phyloP scores from a whole-genome alignment of 2,797 vertebrate species.

The Vespertilio murinus region DNA sequence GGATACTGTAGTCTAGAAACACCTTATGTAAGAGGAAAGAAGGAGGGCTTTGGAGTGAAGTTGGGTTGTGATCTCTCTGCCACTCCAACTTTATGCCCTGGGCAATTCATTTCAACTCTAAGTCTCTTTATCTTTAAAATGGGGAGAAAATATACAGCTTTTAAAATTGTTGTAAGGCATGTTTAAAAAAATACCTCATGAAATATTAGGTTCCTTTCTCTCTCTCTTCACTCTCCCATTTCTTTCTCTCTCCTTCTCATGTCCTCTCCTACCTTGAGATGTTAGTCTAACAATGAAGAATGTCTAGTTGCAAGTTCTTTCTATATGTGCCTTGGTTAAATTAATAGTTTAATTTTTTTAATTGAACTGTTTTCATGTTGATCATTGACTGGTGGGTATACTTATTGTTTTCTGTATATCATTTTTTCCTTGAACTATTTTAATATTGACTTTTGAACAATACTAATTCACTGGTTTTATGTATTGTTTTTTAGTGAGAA shows the following conservation, averaged over 20 bases:
- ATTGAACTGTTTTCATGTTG: slow-evolving; percentile 56
- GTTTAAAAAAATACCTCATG: background rate
- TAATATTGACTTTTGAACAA: slow-evolving; percentile 49
- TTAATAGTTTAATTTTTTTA: slow-evolving; percentile 19
- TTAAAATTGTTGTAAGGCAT: background rate
- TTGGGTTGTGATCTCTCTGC: background rate
- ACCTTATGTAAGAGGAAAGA: background rate
- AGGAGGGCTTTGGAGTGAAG: background rate
- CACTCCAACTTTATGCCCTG: background rate
- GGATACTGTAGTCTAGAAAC: background rate
- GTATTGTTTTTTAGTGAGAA: slow-evolving; percentile 68
- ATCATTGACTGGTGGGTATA: background rate
- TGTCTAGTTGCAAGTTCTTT: slow-evolving; percentile 52
- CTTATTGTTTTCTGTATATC: slow-evolving; percentile 45
- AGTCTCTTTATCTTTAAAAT: background rate
- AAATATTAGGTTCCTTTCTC: slow-evolving; percentile 46
- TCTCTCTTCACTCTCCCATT: background rate
- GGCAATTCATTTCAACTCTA: background rate
- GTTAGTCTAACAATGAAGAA: slow-evolving; percentile 66
- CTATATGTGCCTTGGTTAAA: background rate
- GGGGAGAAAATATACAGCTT: background rate
- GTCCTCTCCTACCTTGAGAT: slow-evolving; percentile 41
- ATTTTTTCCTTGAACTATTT: slow-evolving; percentile 66
- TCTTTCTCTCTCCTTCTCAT: background rate
- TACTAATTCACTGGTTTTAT: slow-evolving; percentile 58